Conservation (phyloP, 2,888 invertebrate species). For the Sycophila texana region DNA sequence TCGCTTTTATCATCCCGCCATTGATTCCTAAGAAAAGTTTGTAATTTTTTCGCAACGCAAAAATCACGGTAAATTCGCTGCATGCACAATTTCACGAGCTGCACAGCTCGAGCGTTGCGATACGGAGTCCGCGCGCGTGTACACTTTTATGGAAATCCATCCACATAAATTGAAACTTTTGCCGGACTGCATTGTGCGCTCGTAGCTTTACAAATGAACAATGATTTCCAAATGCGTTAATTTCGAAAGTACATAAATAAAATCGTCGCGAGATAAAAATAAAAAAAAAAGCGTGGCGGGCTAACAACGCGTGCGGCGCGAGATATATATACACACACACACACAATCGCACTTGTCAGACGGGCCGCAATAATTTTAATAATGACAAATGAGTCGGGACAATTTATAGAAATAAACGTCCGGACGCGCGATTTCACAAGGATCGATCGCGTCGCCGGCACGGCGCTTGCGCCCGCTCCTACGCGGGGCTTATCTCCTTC, state of each 20-base stretch:
- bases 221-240: background rate
- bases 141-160: background rate
- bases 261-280: too few species aligned
- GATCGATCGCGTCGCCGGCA: slow-evolving; percentile 3
- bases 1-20: background rate
- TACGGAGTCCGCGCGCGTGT: background rate
- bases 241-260: background rate
- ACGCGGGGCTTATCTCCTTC: slow-evolving; percentile 15
- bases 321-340: background rate
- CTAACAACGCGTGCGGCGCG: too few species aligned
- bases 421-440: slow-evolving; percentile 19
- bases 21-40: slow-evolving; percentile 9
- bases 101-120: background rate
- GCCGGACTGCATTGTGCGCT: background rate
- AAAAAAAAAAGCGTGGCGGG: too few species aligned
- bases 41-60: slow-evolving; percentile 19
- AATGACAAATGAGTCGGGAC: slow-evolving; percentile 19
- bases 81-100: background rate
- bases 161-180: background rate
- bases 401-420: slow-evolving; percentile 21
- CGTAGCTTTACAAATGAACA: too few species aligned
- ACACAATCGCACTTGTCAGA: background rate
- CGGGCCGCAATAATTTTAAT: slow-evolving; percentile 7
- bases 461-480: background rate
- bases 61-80: background rate